Evolutionary conservation across 2,797 vertebrate genomes (phyloP).

Genomic region (Alauda arvensis): DNA sequence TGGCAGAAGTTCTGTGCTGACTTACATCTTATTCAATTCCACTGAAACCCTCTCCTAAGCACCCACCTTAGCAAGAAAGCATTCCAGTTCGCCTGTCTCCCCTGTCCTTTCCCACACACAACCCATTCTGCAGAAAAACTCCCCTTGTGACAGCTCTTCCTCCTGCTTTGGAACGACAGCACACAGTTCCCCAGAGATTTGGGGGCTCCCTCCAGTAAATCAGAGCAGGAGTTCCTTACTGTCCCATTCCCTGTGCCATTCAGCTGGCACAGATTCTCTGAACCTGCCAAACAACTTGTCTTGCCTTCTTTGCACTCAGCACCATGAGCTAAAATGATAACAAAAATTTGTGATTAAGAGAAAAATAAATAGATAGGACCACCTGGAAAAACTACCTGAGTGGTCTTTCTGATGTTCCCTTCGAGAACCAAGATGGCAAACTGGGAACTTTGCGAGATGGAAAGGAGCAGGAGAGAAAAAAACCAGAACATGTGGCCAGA

Average conservation of each 20-base stretch:
- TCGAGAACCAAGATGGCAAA: neutral
- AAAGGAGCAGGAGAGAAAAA: neutral
- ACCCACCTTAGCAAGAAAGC: neutral
- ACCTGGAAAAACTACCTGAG: neutral
- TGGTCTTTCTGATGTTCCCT: neutral
- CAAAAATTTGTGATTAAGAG: fast-evolving
- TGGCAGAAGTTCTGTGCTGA: neutral
- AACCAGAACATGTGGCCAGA: fast-evolving
- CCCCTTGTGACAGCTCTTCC: neutral
- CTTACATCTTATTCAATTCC: neutral
- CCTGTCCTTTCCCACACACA: neutral
- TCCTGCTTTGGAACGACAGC: neutral
- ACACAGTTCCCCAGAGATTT: neutral
- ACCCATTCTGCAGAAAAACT: neutral
- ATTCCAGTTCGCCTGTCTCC: neutral
- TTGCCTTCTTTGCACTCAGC: neutral
- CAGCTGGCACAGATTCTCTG: neutral
- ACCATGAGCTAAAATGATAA: neutral
- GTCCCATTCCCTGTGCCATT: neutral
- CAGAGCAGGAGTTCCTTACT: neutral
- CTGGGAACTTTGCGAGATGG: neutral
- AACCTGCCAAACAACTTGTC: neutral
- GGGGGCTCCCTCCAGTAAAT: neutral
- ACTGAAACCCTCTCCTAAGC: neutral
- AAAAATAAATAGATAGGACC: neutral